phyloP scores from a whole-genome alignment of 2,113 vertebrate species.

The Mola mola region DNA sequence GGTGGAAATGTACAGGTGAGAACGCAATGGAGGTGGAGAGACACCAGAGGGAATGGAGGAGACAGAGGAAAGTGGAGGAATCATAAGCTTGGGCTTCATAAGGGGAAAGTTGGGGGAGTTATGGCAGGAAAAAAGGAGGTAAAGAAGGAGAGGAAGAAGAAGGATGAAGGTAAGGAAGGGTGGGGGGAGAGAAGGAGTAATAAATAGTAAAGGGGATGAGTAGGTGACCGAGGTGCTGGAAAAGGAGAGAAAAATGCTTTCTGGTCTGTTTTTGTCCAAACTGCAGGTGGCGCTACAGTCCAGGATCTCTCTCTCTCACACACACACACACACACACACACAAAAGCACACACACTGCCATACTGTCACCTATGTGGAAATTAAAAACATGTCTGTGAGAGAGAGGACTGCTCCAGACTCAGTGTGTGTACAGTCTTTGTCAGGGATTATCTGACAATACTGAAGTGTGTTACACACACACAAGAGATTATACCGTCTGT shows the following conservation, averaged over 20 bases:
- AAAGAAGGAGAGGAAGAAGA: neutral
- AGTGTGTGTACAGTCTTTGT: slow-evolving; percentile 14
- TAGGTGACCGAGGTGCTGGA: too few relatives aligned
- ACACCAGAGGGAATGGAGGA: too few relatives aligned
- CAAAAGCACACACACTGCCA: neutral
- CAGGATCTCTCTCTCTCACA: slow-evolving; percentile 11
- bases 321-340: neutral
- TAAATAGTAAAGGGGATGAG: neutral
- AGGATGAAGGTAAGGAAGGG: neutral
- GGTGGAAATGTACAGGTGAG: neutral
- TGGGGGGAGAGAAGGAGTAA: neutral
- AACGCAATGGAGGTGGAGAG: neutral
- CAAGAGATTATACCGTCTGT: slow-evolving; percentile 21
- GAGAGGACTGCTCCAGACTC: neutral
- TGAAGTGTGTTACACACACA: slow-evolving; percentile 22
- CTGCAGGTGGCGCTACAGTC: slow-evolving; percentile 14
- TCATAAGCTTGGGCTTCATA: too few relatives aligned
- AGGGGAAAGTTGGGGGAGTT: too few relatives aligned
- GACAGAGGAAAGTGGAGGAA: too few relatives aligned
- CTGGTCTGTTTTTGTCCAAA: slow-evolving; percentile 3
- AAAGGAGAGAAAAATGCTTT: neutral
- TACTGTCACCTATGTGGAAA: slow-evolving; percentile 39
- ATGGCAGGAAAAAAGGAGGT: too few relatives aligned
- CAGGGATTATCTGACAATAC: slow-evolving; percentile 37
- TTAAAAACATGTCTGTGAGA: slow-evolving; percentile 27